Base-by-base conservation (phyloP, 2,888 invertebrate species). In the Rhodophaea formosa region DNA sequence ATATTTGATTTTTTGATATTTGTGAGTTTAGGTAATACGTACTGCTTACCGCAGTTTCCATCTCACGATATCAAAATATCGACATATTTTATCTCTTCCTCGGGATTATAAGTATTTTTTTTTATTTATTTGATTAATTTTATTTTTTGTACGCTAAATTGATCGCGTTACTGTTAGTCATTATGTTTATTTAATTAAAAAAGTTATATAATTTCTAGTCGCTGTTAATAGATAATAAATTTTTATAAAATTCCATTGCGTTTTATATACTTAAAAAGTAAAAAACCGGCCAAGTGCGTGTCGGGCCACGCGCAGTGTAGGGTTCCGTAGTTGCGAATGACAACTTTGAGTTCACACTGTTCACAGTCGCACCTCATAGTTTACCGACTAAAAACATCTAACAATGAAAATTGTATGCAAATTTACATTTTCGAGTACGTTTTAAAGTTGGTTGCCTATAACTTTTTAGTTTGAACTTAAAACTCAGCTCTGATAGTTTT, bases 61-160 rank as follows among this genome's bases (percentile, higher is more conserved):
- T 12, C 3, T n/a, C n/a, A 39, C 39, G 8, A 12, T 12, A 8
- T 39, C 1, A n/a, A 39, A 39, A 39, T n/a, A 39, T 39, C 1
- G 1, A 10, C 39, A 12, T 12, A 39, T 12, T n/a, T 23, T 23
- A 5, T 23, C 23, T 3, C 23, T 23, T 23, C 23, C 5, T 5
- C 23, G 5, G n/a, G 1, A 39, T 10, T 3, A n/a, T 39, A 5
- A 39, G 10, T 39, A 10, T 7, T 12, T 10, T n/a, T 1, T 12
- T 39, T 39, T 1, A 3, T n/a, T 39, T 8, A 39, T n/a, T 39
- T 1, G 3, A 39, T 6, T 10, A 32, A 3, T 49, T 7, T 49
- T 15, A 47, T 47, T 47, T 47, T 30, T n/a, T 47, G 14, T 46
- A 23, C 8, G 23, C 23, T 23, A 46, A 46, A 46, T 47, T 49